phyloP scores from a whole-genome alignment of 2,113 vertebrate genomes.

The Anguilla rostrata region DNA sequence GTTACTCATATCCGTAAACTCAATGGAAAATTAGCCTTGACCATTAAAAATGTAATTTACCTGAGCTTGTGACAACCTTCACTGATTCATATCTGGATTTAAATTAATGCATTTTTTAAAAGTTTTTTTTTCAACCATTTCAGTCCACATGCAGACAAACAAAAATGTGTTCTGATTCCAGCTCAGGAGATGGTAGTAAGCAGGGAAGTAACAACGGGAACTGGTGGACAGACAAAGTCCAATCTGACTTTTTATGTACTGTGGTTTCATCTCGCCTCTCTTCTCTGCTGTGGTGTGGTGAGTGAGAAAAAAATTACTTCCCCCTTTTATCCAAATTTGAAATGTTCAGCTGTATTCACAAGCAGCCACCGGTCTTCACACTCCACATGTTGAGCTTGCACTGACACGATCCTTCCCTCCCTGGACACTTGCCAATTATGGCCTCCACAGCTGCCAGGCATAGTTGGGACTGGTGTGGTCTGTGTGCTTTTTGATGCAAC shows the following conservation, averaged over 20 bases:
- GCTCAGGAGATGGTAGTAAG: neutral
- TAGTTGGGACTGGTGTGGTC: too few species aligned
- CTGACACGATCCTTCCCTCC: too few species aligned
- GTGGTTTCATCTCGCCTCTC: neutral
- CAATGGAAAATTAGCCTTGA: neutral
- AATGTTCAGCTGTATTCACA: too few species aligned
- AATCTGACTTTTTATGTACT: neutral
- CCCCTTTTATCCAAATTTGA: neutral
- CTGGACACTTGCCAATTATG: too few species aligned
- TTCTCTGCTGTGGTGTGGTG: neutral
- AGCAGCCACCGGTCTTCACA: too few species aligned
- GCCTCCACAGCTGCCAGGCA: too few species aligned
- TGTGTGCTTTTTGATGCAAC: too few species aligned
- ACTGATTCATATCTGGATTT: neutral
- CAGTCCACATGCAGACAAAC: too few species aligned
- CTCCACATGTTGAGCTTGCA: too few species aligned
- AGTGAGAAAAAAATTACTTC: neutral
- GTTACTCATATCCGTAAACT: neutral
- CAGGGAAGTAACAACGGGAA: neutral
- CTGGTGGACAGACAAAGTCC: neutral
- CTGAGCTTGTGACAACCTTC: too few species aligned
- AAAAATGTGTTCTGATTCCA: neutral
- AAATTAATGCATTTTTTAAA: neutral
- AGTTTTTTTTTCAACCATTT: too few species aligned
- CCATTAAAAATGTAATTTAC: neutral